A percentile compares a stretch with the other conserved stretches of the same genome.
These are phyloP conservation scores for Harmothoe impar DNA, from an alignment of 2,888 invertebrate genomes.

Conservation along the genomic window DNA sequence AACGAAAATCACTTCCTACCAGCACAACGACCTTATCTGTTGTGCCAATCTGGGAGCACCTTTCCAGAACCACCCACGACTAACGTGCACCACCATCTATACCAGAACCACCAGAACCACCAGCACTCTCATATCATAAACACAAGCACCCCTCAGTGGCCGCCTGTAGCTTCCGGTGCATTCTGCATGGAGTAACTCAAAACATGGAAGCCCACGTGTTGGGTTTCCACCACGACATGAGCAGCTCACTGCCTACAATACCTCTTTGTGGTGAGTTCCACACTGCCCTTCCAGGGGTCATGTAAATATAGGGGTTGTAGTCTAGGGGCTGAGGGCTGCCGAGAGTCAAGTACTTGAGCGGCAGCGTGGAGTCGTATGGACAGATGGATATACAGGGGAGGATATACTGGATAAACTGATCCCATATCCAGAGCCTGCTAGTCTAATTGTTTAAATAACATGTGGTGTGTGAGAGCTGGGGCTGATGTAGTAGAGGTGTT, in stretches of 20 bases:
- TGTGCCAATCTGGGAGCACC: neutral
- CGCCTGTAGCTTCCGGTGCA: conserved; percentile 11
- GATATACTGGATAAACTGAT: neutral
- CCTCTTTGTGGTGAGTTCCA: neutral
- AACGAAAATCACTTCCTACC: too few relatives aligned
- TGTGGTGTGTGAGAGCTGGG: too few relatives aligned
- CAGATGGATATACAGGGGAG: neutral
- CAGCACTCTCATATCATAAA: neutral
- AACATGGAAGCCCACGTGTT: conserved; percentile 10
- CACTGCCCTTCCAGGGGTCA: neutral
- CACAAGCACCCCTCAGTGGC: neutral
- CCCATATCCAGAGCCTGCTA: neutral
- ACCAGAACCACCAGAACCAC: neutral
- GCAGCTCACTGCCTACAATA: neutral
- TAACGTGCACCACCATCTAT: neutral
- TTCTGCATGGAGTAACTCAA: conserved; percentile 13
- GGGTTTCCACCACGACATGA: neutral
- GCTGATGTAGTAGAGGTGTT: too few relatives aligned
- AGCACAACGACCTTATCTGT: too few relatives aligned
- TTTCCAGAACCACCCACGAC: neutral
- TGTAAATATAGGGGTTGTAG: neutral
- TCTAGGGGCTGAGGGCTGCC: neutral
- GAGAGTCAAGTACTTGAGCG: conserved; percentile 27
- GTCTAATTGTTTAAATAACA: too few relatives aligned
- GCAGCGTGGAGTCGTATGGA: neutral